These are phyloP conservation scores for Semnopithecus entellus DNA, from an alignment of 2,113 vertebrate genomes.

Conservation along the genomic window DNA sequence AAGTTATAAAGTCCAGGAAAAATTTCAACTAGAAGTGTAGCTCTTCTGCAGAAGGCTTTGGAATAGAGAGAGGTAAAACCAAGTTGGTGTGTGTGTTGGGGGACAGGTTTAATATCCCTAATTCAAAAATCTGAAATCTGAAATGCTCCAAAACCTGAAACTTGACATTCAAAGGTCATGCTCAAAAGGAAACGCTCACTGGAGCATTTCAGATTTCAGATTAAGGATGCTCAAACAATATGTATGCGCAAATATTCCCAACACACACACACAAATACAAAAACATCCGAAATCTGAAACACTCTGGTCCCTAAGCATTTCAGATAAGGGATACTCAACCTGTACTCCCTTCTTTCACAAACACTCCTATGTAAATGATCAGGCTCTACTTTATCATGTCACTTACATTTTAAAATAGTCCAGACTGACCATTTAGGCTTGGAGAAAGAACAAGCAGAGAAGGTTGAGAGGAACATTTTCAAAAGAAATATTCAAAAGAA, in stretches of 20 bases:
- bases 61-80: neutral
- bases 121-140: neutral
- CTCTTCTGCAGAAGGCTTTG: neutral
- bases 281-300: neutral
- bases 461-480: neutral
- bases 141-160: neutral
- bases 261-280: neutral
- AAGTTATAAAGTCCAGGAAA: conserved; percentile 8
- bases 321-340: neutral
- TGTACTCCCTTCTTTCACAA: neutral
- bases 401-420: neutral
- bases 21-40: neutral
- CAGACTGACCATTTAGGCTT: neutral
- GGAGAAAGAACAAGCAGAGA: neutral
- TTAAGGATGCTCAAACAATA: neutral
- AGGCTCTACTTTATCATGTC: neutral
- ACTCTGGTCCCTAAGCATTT: neutral
- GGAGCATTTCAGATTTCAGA: neutral
- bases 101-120: neutral
- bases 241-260: neutral
- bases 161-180: neutral
- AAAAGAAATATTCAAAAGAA: neutral
- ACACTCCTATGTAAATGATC: neutral
- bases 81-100: too few species aligned
- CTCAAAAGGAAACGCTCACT: neutral